Conservation (phyloP, 2,888 invertebrate species). For the Ptychoptera contaminata region DNA sequence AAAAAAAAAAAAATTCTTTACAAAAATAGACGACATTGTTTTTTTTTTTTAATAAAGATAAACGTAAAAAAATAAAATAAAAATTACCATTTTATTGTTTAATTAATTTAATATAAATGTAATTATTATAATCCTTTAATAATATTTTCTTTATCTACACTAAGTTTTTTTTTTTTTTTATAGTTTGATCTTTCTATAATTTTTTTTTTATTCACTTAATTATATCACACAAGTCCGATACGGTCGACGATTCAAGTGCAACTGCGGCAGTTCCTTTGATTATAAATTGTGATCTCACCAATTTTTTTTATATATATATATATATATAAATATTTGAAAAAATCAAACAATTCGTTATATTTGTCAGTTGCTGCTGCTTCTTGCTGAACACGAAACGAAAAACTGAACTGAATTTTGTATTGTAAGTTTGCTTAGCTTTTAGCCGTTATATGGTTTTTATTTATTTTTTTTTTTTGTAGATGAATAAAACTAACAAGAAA, state of each 20-base stretch:
- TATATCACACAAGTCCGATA: conserved; percentile 18
- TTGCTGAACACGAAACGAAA: too few relatives aligned
- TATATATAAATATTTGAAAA: too few relatives aligned
- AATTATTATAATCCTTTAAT: neutral
- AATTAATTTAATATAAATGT: conserved; percentile 3
- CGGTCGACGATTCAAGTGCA: conserved; percentile 22
- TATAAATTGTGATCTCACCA: too few relatives aligned
- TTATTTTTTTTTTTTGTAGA: too few relatives aligned
- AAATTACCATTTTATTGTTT: conserved; percentile 11
- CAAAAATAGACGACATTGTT: neutral
- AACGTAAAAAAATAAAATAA: conserved; percentile 5
- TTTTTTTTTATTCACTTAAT: conserved; percentile 1
- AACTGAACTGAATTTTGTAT: too few relatives aligned
- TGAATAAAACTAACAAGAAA: too few relatives aligned
- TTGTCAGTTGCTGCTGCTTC: too few relatives aligned
- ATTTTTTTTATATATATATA: too few relatives aligned
- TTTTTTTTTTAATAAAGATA: neutral
- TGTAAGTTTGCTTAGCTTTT: too few relatives aligned
- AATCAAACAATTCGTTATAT: too few relatives aligned
- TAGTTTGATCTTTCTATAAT: conserved; percentile 2
- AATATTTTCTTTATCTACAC: conserved; percentile 1
- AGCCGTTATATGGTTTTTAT: too few relatives aligned
- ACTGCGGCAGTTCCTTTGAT: conserved; percentile 14
- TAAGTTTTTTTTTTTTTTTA: conserved; percentile 3
- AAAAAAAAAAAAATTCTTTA: neutral